phyloP scores from a whole-genome alignment of 2,113 vertebrate species.

The Lathamus discolor region DNA sequence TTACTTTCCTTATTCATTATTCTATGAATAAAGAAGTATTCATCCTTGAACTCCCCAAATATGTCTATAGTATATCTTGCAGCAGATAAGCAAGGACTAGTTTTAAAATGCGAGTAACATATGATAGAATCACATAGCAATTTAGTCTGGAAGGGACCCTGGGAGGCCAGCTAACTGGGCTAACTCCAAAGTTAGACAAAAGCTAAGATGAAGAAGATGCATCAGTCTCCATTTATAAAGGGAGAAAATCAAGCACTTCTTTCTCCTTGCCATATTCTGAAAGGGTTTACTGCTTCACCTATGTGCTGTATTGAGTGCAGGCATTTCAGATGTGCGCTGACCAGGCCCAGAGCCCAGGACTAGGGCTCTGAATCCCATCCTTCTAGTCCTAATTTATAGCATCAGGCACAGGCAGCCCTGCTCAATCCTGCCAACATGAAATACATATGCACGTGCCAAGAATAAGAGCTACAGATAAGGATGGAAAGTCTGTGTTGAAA shows the following conservation, averaged over 20 bases:
- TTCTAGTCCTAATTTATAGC: neutral
- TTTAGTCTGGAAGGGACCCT: neutral
- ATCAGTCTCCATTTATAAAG: neutral
- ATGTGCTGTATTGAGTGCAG: neutral
- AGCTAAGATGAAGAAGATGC: neutral
- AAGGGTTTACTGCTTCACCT: neutral
- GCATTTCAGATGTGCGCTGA: neutral
- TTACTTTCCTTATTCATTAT: neutral
- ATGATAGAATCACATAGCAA: neutral
- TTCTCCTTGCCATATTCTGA: neutral
- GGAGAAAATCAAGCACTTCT: neutral
- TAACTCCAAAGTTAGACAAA: neutral
- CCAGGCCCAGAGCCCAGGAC: neutral
- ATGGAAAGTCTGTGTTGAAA: neutral
- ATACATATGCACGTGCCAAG: neutral
- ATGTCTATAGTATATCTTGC: neutral
- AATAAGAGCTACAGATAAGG: neutral
- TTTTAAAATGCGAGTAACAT: neutral
- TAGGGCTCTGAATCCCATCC: neutral
- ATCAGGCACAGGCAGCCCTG: neutral
- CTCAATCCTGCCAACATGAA: neutral
- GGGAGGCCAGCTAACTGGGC: neutral
- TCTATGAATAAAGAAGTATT: neutral
- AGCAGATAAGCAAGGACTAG: neutral
- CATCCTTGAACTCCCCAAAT: neutral